phyloP scores from a whole-genome alignment of 2,113 vertebrate genomes.

The Girardinichthys multiradiatus region DNA sequence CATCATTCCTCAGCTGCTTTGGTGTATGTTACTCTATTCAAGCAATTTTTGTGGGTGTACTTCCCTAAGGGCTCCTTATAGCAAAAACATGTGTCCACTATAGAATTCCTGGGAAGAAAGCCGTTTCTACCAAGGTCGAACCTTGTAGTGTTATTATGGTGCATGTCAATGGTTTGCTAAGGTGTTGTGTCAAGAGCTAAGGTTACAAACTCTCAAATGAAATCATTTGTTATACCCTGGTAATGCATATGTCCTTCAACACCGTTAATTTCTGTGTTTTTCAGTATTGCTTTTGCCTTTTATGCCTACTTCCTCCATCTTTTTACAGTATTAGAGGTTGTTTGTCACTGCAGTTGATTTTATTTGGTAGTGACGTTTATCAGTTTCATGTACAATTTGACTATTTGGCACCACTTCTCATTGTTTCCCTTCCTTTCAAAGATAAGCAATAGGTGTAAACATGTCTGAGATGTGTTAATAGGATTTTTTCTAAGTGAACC shows the following conservation, averaged over 20 bases:
- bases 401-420: not conserved
- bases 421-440: not conserved
- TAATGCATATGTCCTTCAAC: not conserved
- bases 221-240: constrained; percentile 19
- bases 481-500: not conserved
- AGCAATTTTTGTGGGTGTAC: constrained; percentile 30
- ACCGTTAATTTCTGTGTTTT: not conserved
- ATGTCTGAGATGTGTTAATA: not conserved
- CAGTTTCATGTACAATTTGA: not conserved
- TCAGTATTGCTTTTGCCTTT: not conserved
- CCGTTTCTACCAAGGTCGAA: constrained; percentile 31
- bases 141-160: constrained; percentile 55
- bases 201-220: constrained; percentile 37
- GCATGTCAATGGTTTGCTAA: constrained; percentile 46
- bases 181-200: constrained; percentile 63
- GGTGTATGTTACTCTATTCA: constrained; percentile 59
- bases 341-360: not conserved
- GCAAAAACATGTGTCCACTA: constrained; percentile 69
- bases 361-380: not conserved
- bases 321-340: not conserved
- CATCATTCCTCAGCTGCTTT: constrained; percentile 44
- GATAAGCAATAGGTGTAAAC: not conserved
- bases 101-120: constrained; percentile 64
- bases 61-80: constrained; percentile 48
- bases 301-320: not conserved